Percentiles rank a stretch among this genome's conserved stretches.
Evolutionary conservation across 2,888 invertebrate genomes (phyloP).

Genomic region (Himalopsyche tibetana): DNA sequence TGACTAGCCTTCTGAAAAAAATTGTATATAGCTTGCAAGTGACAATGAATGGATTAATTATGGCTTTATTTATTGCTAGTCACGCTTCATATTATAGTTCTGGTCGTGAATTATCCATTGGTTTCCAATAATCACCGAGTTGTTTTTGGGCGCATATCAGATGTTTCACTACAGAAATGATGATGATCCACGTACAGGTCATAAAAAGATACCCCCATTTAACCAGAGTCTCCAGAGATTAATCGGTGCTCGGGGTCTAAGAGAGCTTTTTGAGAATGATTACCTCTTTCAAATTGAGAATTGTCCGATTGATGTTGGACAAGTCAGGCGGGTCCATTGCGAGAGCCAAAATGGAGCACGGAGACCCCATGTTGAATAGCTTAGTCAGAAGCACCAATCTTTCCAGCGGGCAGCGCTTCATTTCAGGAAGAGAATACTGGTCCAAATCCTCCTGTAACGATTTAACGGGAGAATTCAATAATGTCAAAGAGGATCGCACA

Average conservation of each 20-base stretch:
- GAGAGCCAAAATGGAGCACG: constrained; percentile 85
- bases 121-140: too few species aligned
- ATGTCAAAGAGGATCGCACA: background rate
- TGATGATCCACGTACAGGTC: too few species aligned
- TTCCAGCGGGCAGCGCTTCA: constrained; percentile 88
- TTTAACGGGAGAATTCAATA: constrained; percentile 25
- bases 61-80: too few species aligned
- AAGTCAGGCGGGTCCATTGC: constrained; percentile 93
- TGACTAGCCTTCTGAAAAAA: too few species aligned
- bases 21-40: too few species aligned
- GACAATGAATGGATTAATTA: too few species aligned
- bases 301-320: constrained; percentile 86
- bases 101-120: too few species aligned
- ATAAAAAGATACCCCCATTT: background rate
- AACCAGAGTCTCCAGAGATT: background rate
- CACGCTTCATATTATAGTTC: too few species aligned
- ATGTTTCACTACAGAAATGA: too few species aligned
- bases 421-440: constrained; percentile 83
- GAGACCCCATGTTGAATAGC: constrained; percentile 88
- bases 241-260: background rate
- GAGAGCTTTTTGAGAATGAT: constrained; percentile 43
- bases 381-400: constrained; percentile 88
- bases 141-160: too few species aligned
- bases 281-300: constrained; percentile 90
- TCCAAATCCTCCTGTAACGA: constrained; percentile 72